A percentile compares a stretch with the other conserved stretches of the same genome.
Conservation (phyloP, 2,888 invertebrate genomes). For the Lasius fuliginosus region DNA sequence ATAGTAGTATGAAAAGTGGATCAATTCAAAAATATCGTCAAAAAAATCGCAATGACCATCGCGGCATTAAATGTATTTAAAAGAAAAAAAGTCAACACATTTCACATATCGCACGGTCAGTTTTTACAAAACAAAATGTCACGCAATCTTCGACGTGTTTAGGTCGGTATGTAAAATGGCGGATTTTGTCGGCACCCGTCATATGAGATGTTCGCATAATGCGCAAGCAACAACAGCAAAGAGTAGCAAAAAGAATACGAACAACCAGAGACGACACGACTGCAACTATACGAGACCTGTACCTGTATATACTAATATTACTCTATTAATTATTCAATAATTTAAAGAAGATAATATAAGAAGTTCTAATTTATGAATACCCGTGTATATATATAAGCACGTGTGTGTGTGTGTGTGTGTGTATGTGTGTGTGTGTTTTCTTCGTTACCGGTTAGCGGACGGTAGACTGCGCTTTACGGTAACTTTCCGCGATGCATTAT, state of each 20-base stretch:
- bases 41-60: background rate
- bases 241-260: slow-evolving; percentile 65
- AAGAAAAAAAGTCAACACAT: background rate
- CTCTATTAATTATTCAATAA: slow-evolving; percentile 80
- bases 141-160: slow-evolving; percentile 68
- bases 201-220: slow-evolving; percentile 66
- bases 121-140: slow-evolving; percentile 31
- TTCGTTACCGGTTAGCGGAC: slow-evolving; percentile 72
- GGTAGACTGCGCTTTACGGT: slow-evolving; percentile 81
- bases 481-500: slow-evolving; percentile 57
- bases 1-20: background rate
- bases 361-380: slow-evolving; percentile 81
- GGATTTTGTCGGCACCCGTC: slow-evolving; percentile 85
- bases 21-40: background rate
- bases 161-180: slow-evolving; percentile 74
- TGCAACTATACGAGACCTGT: slow-evolving; percentile 87
- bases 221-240: slow-evolving; percentile 55
- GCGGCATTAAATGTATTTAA: background rate
- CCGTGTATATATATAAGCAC: slow-evolving; percentile 70
- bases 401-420: slow-evolving; percentile 55
- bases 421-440: slow-evolving; percentile 62
- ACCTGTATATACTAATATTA: slow-evolving; percentile 86
- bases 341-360: slow-evolving; percentile 80
- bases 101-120: background rate
- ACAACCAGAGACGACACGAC: slow-evolving; percentile 86